Base-by-base conservation (phyloP, 1,140 invertebrate species). In the Cotesia vestalis region DNA sequence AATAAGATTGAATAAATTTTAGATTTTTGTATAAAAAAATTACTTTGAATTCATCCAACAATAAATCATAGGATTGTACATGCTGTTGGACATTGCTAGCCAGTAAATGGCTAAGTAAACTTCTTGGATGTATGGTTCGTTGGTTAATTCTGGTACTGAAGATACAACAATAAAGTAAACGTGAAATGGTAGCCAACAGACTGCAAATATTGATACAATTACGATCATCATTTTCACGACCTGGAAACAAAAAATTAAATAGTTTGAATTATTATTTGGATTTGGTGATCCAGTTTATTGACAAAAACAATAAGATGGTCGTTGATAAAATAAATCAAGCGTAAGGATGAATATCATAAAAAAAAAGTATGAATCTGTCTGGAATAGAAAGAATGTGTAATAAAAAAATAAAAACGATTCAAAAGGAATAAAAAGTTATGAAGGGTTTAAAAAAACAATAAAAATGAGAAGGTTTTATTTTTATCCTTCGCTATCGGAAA, bases 151-250 rank as follows among this genome's bases (percentile, higher is more conserved):
- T 1, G 94, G 94, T 79, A 93, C 91, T 78, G 94, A 91, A 27
- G 94, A 92, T 0, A 91, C 93, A 14, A 96, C 85, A 69, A 97
- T 92, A 84, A 97, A 97, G 85, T 97, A 98, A 6, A 93, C 89
- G 81, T 98, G 95, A 81, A 95, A 96, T 0, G 96, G 96, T 59
- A 97, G 88, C 96, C 96, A 98, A 85, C 95, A 98, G 12, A 96
- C 90, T 34, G 91, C 93, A 79, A 96, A 96, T 83, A 95, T 95
- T 34, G 91, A 87, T 55, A 95, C 94, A 3, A 96, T 94, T 12
- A 94, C 92, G 55, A 96, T 95, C 92, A 96, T 94, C 94, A 96
- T 96, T 84, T 96, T 96, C n/a, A 97, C 95, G 14, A 96, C 94
- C 95, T 96, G 88, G 64, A 89, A 89, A 74, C 78, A 78, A 72